Conservation (phyloP, 2,888 invertebrate species). For the Lordiphosa andalusiaca region DNA sequence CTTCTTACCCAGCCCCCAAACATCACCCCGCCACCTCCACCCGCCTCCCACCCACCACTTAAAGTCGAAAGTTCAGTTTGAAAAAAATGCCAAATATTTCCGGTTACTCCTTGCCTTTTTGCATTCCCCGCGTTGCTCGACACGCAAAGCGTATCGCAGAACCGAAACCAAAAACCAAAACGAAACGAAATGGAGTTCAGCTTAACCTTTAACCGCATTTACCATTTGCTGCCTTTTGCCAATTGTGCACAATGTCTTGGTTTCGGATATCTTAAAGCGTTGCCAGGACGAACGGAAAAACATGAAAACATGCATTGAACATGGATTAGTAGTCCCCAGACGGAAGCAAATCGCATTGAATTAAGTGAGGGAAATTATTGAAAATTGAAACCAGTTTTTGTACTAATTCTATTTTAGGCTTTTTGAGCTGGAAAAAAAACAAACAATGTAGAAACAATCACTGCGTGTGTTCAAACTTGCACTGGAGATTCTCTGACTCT, state of each 20-base stretch:
- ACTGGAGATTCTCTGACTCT: too few species aligned
- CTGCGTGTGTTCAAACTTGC: too few species aligned
- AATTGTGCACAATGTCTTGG: conserved; percentile 11
- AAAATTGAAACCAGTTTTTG: too few species aligned
- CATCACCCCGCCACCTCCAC: too few species aligned
- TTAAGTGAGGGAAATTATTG: too few species aligned
- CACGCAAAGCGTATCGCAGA: conserved; percentile 29
- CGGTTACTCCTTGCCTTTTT: conserved; percentile 51
- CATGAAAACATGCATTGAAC: conserved; percentile 1
- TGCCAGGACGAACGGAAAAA: background rate
- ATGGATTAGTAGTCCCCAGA: too few species aligned
- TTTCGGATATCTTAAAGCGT: conserved; percentile 25
- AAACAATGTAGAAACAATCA: too few species aligned
- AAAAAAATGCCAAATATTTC: conserved; percentile 50
- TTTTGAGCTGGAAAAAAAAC: too few species aligned
- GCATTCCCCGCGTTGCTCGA: conserved; percentile 62
- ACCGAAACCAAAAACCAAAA: conserved; percentile 27
- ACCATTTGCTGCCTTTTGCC: conserved; percentile 15
- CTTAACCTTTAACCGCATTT: conserved; percentile 49
- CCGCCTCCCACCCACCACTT: conserved; percentile 13
- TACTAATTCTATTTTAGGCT: too few species aligned
- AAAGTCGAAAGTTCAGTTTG: conserved; percentile 16
- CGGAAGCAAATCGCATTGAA: too few species aligned
- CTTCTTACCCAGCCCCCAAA: background rate
- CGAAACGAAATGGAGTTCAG: conserved; percentile 35